Conservation (phyloP, 2,113 vertebrate genomes). For the Chlamydotis undulata region DNA sequence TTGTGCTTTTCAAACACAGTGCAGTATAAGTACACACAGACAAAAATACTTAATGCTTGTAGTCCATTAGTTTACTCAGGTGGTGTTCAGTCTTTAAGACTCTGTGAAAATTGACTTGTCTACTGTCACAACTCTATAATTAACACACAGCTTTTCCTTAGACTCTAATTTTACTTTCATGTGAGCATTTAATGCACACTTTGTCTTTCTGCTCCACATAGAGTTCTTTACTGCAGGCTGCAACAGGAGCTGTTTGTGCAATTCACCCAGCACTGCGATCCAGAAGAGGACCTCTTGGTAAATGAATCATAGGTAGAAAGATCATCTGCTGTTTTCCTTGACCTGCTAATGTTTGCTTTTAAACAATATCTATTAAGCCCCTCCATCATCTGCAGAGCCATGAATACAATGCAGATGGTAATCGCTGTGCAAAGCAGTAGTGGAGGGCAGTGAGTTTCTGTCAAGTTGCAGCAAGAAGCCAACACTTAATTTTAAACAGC, state of each 20-base stretch:
- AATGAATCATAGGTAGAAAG: background rate
- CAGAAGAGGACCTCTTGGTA: background rate
- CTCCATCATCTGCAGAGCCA: background rate
- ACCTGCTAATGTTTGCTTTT: slow-evolving; percentile 5
- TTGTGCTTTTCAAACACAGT: background rate
- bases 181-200: background rate
- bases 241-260: background rate
- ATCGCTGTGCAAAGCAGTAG: background rate
- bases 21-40: background rate
- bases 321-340: background rate
- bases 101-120: background rate
- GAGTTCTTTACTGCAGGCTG: background rate
- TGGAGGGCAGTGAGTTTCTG: background rate
- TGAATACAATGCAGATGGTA: background rate
- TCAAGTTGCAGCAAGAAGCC: background rate
- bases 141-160: background rate
- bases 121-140: background rate
- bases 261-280: background rate
- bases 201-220: background rate
- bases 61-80: background rate
- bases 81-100: background rate
- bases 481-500: background rate
- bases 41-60: background rate
- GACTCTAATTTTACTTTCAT: background rate
- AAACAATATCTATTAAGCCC: background rate